Evolutionary conservation across 2,113 vertebrate genomes (phyloP), one percentile per base, ranked within the genome.

Genomic region (Hypocryptadius cinnamomeus): DNA sequence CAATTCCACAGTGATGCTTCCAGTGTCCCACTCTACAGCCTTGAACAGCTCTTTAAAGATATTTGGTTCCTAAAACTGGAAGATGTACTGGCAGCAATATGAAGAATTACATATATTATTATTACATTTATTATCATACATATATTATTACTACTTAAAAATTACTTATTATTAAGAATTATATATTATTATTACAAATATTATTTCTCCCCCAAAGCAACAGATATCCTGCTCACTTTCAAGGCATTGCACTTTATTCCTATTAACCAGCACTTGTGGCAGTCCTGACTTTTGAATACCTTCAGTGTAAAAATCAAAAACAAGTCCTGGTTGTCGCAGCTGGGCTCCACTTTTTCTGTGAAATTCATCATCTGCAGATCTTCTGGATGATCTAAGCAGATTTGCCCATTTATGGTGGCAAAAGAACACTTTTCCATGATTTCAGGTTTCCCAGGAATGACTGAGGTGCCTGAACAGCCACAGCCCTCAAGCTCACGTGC

Each of bases 401-500:
- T 20, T 12, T 64, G 64, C 30, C n/a, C 16, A 31, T n/a, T 85
- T 76, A 48, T 3, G 7, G 35, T 22, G 24, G 37, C 33, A 23
- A 79, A 51, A 64, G 22, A 60, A 21, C 3, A 2, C 5, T 91
- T 72, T 57, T n/a, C 50, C 11, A 7, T 22, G 18, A 69, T 51
- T 90, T 66, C 39, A 77, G 39, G 4, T 50, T 50, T 78, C 66
- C 19, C 56, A 65, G 11, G 66, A 73, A 54, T 1, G 27, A 30
- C 56, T 31, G 16, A 59, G 15, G 56, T 74, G 24, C 40, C 47
- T 59, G 45, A 42, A 60, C 42, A 73, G 8, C 63, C 82, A 15
- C 42, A 57, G 12, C 6, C 48, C 33, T 21, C 1, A 0, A 66
- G 44, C 4, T n/a, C 28, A 28, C 0, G 0, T 39, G 24, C 9